Conservation (phyloP, 2,888 invertebrate species). For the Neuroscelio doddi region DNA sequence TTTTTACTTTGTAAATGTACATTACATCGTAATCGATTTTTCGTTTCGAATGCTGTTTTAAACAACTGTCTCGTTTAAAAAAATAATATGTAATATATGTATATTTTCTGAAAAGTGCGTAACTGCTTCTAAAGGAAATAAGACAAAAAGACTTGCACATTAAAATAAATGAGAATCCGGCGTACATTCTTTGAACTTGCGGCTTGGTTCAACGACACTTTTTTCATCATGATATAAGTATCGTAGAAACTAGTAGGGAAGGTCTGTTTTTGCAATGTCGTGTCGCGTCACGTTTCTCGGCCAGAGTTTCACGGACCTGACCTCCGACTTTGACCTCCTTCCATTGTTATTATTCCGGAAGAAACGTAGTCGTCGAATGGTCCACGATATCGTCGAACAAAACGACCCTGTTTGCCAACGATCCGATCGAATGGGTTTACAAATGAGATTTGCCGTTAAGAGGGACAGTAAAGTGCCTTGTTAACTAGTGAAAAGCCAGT, state of each 20-base stretch:
- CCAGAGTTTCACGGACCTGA: constrained; percentile 51
- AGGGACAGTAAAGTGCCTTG: constrained; percentile 41
- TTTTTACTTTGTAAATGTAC: too few species aligned
- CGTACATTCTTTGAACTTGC: too few species aligned
- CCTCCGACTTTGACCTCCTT: constrained; percentile 52
- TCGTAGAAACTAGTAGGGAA: constrained; percentile 22
- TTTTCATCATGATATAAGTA: constrained; percentile 19
- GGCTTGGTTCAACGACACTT: constrained; percentile 15
- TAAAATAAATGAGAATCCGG: too few species aligned
- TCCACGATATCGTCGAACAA: constrained; percentile 42
- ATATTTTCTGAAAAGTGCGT: too few species aligned
- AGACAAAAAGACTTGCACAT: too few species aligned
- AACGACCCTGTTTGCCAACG: constrained; percentile 39
- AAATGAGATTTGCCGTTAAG: constrained; percentile 41
- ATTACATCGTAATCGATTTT: too few species aligned
- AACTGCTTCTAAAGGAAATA: too few species aligned
- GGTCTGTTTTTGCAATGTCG: constrained; percentile 42
- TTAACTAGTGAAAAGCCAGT: constrained; percentile 44
- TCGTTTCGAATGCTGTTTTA: too few species aligned
- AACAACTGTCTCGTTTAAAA: too few species aligned
- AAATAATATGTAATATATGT: too few species aligned
- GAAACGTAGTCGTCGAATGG: constrained; percentile 40
- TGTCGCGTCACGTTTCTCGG: constrained; percentile 52
- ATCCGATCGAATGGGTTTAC: constrained; percentile 42
- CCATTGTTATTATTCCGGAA: constrained; percentile 47